Conservation (phyloP, 2,797 vertebrate species). For the Pipistrellus pipistrellus region DNA sequence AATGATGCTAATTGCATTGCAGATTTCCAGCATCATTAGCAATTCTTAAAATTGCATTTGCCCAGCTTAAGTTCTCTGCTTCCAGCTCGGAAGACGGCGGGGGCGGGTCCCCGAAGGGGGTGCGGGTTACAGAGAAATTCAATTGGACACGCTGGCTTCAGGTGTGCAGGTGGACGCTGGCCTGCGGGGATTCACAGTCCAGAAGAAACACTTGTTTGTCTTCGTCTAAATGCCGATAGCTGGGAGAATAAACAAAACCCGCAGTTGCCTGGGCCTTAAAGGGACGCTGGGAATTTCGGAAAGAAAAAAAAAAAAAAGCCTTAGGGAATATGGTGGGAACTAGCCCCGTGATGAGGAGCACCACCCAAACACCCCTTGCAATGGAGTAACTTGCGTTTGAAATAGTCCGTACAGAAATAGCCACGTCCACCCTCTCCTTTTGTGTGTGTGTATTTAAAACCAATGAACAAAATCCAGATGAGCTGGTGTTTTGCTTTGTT, state of each 20-base stretch:
- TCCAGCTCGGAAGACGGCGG: constrained; percentile 82
- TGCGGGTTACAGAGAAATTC: constrained; percentile 74
- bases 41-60: constrained; percentile 89
- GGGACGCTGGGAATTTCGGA: constrained; percentile 78
- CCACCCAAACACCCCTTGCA: constrained; percentile 59
- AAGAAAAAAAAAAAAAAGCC: constrained; percentile 62
- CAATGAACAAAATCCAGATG: constrained; percentile 80
- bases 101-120: constrained; percentile 74
- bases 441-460: constrained; percentile 78
- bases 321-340: constrained; percentile 70
- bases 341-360: constrained; percentile 76
- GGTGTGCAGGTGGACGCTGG: constrained; percentile 80
- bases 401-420: constrained; percentile 77
- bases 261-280: constrained; percentile 76
- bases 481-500: constrained; percentile 78
- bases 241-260: constrained; percentile 83
- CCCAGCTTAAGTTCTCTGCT: constrained; percentile 87
- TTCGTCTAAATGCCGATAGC: constrained; percentile 84
- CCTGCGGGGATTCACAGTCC: constrained; percentile 64
- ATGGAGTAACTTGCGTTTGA: constrained; percentile 65
- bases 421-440: constrained; percentile 70
- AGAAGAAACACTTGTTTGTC: constrained; percentile 82
- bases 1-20: constrained; percentile 90
- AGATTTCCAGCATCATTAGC: constrained; percentile 89
- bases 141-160: constrained; percentile 71